Evolutionary conservation across 2,113 vertebrate species (phyloP).

Genomic region (Fregata magnificens): DNA sequence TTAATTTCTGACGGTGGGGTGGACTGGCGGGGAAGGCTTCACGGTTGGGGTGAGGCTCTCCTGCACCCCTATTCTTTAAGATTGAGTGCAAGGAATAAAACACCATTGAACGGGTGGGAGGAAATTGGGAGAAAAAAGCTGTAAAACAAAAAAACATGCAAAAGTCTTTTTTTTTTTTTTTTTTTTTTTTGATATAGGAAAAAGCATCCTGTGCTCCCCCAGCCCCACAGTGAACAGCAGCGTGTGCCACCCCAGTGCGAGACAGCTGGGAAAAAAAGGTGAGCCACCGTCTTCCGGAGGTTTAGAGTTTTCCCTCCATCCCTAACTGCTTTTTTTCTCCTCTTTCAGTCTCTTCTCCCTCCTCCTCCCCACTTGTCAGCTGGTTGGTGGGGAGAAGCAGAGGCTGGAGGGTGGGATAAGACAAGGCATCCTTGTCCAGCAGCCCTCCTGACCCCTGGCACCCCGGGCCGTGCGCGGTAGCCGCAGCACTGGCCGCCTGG

Average conservation of each 20-base stretch:
- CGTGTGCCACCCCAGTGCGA: fast-evolving
- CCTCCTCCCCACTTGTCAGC: background rate
- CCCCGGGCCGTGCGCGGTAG: background rate
- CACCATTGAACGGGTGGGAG: background rate
- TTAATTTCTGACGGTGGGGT: background rate
- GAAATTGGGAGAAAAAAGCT: background rate
- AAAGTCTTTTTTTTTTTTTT: background rate
- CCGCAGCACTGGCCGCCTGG: background rate
- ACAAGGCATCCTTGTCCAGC: slow-evolving; percentile 24
- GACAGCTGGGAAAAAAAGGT: slow-evolving; percentile 4
- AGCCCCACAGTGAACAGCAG: background rate
- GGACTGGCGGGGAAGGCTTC: background rate
- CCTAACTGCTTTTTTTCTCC: background rate
- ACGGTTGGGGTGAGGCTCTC: background rate
- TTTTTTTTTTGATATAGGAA: background rate
- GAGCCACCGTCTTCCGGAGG: background rate
- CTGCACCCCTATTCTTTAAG: background rate
- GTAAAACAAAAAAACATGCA: background rate
- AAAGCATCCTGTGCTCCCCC: background rate
- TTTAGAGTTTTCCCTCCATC: slow-evolving; percentile 50
- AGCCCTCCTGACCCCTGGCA: background rate
- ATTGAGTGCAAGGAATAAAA: background rate
- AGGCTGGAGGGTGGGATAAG: background rate
- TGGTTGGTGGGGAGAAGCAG: background rate
- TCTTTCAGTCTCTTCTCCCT: slow-evolving; percentile 2